Evolutionary conservation across 1,140 invertebrate species (phyloP), one percentile per base, ranked within the genome.

Genomic region (Drosophila carrolli): DNA sequence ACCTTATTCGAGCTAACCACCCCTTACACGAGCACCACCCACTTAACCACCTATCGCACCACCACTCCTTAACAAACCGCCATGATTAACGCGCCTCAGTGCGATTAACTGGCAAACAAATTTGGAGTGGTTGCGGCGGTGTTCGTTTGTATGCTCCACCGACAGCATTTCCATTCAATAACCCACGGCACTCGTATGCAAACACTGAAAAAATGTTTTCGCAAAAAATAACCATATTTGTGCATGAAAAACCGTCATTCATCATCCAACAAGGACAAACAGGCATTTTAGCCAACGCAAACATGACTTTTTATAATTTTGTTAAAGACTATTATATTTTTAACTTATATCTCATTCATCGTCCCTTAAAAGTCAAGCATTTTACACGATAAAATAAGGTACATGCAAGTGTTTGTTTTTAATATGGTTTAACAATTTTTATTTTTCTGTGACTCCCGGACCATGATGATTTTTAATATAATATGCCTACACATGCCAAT

Each of bases 131-230:
- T 48, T 56, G 65, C 16, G 40, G 40, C 19, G 50, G 65, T 47
- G 16, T 41, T 13, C 23, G 48, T 68, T 43, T 55, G 50, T 32
- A 32, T 57, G 44, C 60, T 19, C 23, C 9, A 68, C 56, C 80
- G 60, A 65, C 54, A 44, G 61, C 62, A 60, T 43, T 72, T 76
- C 63, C 73, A 80, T 75, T 71, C 71, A 73, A 83, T 79, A 78
- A 81, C 58, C 47, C 47, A 61, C 63, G 40, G 14, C 10, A 8
- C 50, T 53, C 50, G 50, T 37, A 53, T 53, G 50, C 50, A 53
- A 53, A 53, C 50, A 53, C 50, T 53, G 50, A 19, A 53, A 53
- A 53, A 53, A 53, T 16, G 50, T 37, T 37, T 11, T 53, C 3
- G n/a, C 13, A 9, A 11, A 50, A 50, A 50, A 50, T 14, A 32